These are phyloP conservation scores for Scomber scombrus DNA, from an alignment of 2,113 vertebrate species.

Conservation along the genomic window DNA sequence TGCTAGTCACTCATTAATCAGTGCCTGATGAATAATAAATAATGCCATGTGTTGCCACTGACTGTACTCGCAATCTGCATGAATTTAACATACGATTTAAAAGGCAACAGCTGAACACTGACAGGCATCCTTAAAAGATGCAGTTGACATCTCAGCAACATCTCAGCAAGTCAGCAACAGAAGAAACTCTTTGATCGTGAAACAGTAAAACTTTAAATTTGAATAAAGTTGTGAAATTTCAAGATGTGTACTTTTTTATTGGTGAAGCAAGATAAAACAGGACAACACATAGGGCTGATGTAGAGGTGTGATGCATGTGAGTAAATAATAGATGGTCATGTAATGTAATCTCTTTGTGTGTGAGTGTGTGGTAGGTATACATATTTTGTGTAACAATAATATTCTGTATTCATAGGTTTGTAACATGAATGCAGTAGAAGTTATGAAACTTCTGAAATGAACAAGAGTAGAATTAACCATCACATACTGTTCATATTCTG, in stretches of 20 bases:
- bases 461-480: background rate
- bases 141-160: background rate
- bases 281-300: too few relatives aligned
- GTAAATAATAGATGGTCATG: too few relatives aligned
- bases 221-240: too few relatives aligned
- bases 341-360: too few relatives aligned
- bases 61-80: constrained; percentile 14
- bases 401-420: background rate
- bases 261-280: too few relatives aligned
- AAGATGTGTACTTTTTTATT: too few relatives aligned
- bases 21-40: background rate
- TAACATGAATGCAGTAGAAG: background rate
- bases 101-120: constrained; percentile 10
- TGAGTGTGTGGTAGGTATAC: too few relatives aligned
- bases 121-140: background rate
- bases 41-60: background rate
- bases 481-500: too few relatives aligned
- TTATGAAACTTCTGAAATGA: too few relatives aligned
- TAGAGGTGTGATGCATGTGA: too few relatives aligned
- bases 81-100: constrained; percentile 19
- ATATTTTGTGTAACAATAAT: background rate
- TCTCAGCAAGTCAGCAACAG: too few relatives aligned
- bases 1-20: background rate
- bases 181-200: background rate
- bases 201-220: too few relatives aligned